These are phyloP conservation scores for Dissostichus mawsoni DNA, from an alignment of 2,113 vertebrate species.

Conservation along the genomic window DNA sequence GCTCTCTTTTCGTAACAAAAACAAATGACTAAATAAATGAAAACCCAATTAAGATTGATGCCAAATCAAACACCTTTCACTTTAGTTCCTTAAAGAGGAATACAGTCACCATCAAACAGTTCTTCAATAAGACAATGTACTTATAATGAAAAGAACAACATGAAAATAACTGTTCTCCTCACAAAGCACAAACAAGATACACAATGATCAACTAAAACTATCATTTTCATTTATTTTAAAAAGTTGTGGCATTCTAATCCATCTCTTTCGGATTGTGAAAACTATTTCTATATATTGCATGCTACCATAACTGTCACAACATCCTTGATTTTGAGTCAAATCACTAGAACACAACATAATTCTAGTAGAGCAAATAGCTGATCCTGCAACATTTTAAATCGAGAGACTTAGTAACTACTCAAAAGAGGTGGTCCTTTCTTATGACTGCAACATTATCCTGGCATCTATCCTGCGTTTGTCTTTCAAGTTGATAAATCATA, in stretches of 20 bases:
- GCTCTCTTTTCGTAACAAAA: constrained; percentile 65
- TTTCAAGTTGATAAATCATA: constrained; percentile 48
- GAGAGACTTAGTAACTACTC: neutral
- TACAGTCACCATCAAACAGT: constrained; percentile 33
- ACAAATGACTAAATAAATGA: constrained; percentile 70
- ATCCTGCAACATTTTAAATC: constrained; percentile 17
- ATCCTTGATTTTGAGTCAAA: neutral
- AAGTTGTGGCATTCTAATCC: neutral
- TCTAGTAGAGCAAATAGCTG: neutral
- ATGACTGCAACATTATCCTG: constrained; percentile 22
- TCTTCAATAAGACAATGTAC: constrained; percentile 4
- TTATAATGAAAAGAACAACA: neutral
- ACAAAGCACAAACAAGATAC: neutral
- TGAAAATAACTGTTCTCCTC: neutral
- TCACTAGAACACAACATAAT: neutral
- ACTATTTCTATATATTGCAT: neutral
- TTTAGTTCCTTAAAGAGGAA: constrained; percentile 54
- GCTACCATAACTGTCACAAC: neutral
- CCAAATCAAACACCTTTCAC: constrained; percentile 65
- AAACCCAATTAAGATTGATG: constrained; percentile 64
- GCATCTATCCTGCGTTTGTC: constrained; percentile 33
- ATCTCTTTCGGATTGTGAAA: neutral
- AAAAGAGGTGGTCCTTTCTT: constrained; percentile 7
- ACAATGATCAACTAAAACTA: neutral
- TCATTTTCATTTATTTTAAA: neutral